Evolutionary conservation across 2,113 vertebrate species (phyloP), one percentile per base, ranked within the genome.

Genomic region (Bujurquina vittata): DNA sequence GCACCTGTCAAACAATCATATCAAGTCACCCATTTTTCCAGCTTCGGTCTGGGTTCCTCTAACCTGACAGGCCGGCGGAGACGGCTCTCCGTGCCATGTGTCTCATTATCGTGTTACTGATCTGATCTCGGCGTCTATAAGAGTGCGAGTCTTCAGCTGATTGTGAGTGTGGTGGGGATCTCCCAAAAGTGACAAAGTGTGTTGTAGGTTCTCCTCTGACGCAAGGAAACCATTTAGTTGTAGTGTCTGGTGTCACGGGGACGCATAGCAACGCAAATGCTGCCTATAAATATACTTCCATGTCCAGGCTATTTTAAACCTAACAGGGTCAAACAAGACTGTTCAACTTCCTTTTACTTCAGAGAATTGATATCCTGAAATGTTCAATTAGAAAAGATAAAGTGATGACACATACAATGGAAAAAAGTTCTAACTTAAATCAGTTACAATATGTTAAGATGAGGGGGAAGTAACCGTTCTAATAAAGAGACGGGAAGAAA

Each of bases 121-220:
- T 40, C 81, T 4, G 49, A 60, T 49, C 74, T 10, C 0, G 3
- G 23, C 9, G 46, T 69, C 79, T 37, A 22, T 5, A 63, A 63
- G 10, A 10, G 54, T 54, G 67, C 26, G 33, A 10, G 0, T 33
- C 67, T 54, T 72, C 46, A n/a, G 46, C 67, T 11, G 56, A 8
- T 94, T 92, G 95, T 91, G 93, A 84, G 14, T 86, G 96, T 95
- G 95, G 95, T 93, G 95, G 94, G 92, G 93, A 94, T 95, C 95
- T 94, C 96, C 95, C 92, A 93, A 95, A 96, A 96, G 96, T 95
- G 95, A 95, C 96, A 96, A 96, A 96, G 96, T 96, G 96, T 96
- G 95, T 95, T 94, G 95, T 94, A 94, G 95, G 96, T 95, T 96
- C 97, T 95, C 95, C 96, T 97, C 96, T 97, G 97, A 98, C 96